Base-by-base conservation (phyloP, 2,797 vertebrate genomes). In the Cyprinodon diabolis region DNA sequence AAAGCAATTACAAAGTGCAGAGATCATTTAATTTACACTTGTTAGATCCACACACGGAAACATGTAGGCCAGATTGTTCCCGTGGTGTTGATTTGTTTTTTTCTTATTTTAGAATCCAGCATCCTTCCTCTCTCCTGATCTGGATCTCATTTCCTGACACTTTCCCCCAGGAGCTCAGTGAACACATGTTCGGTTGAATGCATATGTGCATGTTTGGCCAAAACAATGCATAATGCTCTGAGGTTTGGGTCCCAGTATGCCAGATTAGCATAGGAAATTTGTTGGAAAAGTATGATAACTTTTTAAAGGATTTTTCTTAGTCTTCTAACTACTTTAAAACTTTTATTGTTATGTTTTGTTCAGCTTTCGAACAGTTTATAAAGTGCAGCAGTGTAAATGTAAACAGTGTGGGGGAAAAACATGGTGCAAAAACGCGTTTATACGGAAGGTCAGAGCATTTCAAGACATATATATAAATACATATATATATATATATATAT, bases 61-160 rank as follows among this genome's bases (percentile, higher is more conserved):
- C 15, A n/a, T 3, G 69, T 17, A 67, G 1, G 15, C 37, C 65
- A 77, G 66, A 72, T 82, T 82, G 76, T 76, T 84, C 76, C 80
- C 79, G 43, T 74, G 76, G 78, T 85, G 87, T 84, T 87, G 84
- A 87, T 90, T 92, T 89, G 87, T 89, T 89, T 88, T 78, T 82
- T 79, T 82, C 86, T 79, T 84, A 86, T 90, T 89, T 87, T 86
- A 87, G 76, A 88, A 77, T 83, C 84, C 68, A 74, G 74, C 81
- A 88, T 87, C 81, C 81, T 89, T 87, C 81, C 85, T 88, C 66
- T 68, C 75, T 80, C 73, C 77, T 71, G 79, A 88, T 85, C 76
- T 77, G 74, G 76, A 87, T 80, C 89, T 89, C 76, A 91, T 91
- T 91, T 91, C 90, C 90, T 87, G 88, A 86, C 87, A 78, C 77